Evolutionary conservation across 2,797 vertebrate genomes (phyloP).

Genomic region (Gadopsis marmoratus): DNA sequence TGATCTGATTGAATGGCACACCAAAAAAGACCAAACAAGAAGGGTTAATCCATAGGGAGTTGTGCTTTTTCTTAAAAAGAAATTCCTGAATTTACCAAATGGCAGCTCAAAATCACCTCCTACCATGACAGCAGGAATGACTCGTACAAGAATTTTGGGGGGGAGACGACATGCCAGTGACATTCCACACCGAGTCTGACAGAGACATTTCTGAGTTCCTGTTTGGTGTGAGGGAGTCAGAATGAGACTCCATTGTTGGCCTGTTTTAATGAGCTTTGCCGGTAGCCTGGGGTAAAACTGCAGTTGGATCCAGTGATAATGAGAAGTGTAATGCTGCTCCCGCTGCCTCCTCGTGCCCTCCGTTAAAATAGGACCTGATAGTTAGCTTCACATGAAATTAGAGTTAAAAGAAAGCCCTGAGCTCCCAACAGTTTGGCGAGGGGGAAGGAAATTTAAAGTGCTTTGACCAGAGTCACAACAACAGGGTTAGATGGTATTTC

Average conservation of each 20-base stretch:
- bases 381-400: conserved; percentile 45
- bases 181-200: conserved; percentile 35
- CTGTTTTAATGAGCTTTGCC: conserved; percentile 73
- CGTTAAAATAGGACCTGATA: conserved; percentile 39
- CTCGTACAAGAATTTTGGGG: conserved; percentile 22
- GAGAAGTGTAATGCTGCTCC: conserved; percentile 57
- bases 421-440: conserved; percentile 2
- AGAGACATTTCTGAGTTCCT: conserved; percentile 33
- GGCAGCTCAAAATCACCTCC: conserved; percentile 12
- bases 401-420: conserved; percentile 34
- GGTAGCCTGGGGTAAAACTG: conserved; percentile 59
- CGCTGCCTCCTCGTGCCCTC: conserved; percentile 45
- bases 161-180: conserved; percentile 1
- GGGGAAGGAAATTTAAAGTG: neutral
- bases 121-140: conserved; percentile 12
- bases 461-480: conserved; percentile 15
- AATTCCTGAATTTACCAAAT: conserved; percentile 1
- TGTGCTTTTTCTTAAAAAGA: conserved; percentile 7
- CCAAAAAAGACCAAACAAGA: neutral
- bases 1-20: conserved; percentile 16
- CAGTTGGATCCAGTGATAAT: conserved; percentile 65
- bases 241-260: conserved; percentile 59
- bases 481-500: neutral
- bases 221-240: conserved; percentile 46
- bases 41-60: neutral